Conservation (phyloP, 2,797 vertebrate species). For the Semotilus atromaculatus region DNA sequence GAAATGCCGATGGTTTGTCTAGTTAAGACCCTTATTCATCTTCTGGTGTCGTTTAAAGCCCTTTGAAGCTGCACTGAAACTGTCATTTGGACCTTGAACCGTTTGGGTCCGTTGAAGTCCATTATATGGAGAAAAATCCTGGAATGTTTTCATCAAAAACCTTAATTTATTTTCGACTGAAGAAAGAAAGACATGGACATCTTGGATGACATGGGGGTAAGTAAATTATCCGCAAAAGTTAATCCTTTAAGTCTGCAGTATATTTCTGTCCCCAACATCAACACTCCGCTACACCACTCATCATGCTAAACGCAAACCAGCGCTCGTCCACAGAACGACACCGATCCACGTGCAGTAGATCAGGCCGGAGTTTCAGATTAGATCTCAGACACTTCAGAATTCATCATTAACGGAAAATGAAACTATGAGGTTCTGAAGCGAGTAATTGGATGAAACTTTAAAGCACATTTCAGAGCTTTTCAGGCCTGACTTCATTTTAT, state of each 20-base stretch:
- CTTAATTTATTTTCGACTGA: too few relatives aligned
- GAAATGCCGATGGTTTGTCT: too few relatives aligned
- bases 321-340: constrained; percentile 61
- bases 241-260: constrained; percentile 5
- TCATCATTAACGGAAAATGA: constrained; percentile 76
- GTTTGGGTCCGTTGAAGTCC: too few relatives aligned
- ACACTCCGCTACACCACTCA: constrained; percentile 4
- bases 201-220: too few relatives aligned
- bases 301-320: constrained; percentile 47
- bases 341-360: constrained; percentile 58
- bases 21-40: too few relatives aligned
- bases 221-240: too few relatives aligned
- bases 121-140: too few relatives aligned
- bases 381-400: constrained; percentile 67
- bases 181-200: too few relatives aligned
- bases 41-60: too few relatives aligned
- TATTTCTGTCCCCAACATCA: neutral
- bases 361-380: constrained; percentile 58
- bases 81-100: too few relatives aligned
- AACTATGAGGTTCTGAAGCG: constrained; percentile 75
- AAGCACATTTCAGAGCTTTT: constrained; percentile 69
- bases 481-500: constrained; percentile 77
- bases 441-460: constrained; percentile 79
- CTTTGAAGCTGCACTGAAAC: too few relatives aligned
- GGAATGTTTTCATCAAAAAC: too few relatives aligned